Conservation (phyloP, 2,113 vertebrate genomes). For the Leptobrachium ailaonicum region DNA sequence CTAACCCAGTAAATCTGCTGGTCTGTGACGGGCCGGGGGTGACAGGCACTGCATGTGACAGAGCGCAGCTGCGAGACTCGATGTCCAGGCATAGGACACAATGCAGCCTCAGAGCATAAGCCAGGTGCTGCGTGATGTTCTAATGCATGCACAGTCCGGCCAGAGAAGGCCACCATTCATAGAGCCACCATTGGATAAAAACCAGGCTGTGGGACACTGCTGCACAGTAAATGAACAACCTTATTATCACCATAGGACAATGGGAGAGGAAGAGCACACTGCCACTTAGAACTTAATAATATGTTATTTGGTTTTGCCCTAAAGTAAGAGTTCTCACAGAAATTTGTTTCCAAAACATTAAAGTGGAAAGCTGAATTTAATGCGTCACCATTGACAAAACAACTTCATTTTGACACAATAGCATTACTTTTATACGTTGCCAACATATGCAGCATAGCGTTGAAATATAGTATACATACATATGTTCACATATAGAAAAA, state of each 20-base stretch:
- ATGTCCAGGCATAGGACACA: constrained; percentile 1
- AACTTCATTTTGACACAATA: too few species aligned
- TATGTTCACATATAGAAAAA: too few species aligned
- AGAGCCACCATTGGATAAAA: background rate
- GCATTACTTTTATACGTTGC: too few species aligned
- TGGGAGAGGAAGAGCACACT: background rate
- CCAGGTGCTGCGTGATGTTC: constrained; percentile 23
- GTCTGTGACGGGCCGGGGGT: background rate
- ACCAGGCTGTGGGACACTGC: background rate
- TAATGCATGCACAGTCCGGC: background rate
- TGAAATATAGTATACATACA: too few species aligned
- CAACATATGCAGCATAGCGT: too few species aligned
- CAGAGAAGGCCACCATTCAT: constrained; percentile 18
- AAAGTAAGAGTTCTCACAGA: too few species aligned
- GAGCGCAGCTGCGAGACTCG: constrained; percentile 22
- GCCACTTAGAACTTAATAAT: too few species aligned
- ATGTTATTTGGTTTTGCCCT: too few species aligned
- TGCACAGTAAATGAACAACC: background rate
- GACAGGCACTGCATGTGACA: constrained; percentile 36
- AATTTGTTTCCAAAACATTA: too few species aligned
- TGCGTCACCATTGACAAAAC: too few species aligned
- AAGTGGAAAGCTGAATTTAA: too few species aligned
- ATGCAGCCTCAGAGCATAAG: constrained; percentile 19
- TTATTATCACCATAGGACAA: background rate
- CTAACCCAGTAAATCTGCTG: background rate